Evolutionary conservation across 53 echinoderm and acorn worm species (phyloP).

Genomic region (Mesocentrotus franciscanus): DNA sequence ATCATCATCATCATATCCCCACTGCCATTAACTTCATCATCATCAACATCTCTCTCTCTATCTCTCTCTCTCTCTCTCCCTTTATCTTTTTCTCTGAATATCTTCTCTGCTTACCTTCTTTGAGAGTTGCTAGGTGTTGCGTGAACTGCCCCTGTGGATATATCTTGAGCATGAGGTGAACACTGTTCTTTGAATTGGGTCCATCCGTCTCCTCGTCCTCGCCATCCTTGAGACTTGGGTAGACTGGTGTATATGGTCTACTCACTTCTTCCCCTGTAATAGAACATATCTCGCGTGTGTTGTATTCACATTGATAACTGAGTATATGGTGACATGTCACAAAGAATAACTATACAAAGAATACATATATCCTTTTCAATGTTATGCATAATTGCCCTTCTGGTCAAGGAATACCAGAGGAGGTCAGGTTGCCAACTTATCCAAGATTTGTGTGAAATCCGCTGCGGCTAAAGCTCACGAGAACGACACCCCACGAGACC

Average conservation of each 20-base stretch:
- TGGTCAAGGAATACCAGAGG: no score
- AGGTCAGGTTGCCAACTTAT: no score
- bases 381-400: no score
- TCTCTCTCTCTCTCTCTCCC: background rate
- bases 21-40: background rate
- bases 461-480: no score
- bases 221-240: conserved; percentile 51
- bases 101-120: conserved; percentile 57
- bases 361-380: background rate
- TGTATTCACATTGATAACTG: background rate
- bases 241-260: conserved; percentile 84
- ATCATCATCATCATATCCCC: background rate
- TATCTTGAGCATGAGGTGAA: conserved; percentile 91
- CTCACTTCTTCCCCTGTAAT: conserved; percentile 62
- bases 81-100: background rate
- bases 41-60: background rate
- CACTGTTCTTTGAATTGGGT: background rate
- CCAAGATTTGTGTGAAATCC: no score
- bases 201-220: background rate
- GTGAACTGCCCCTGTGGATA: conserved; percentile 84
- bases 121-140: conserved; percentile 71
- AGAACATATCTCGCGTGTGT: background rate
- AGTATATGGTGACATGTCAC: background rate
- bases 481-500: no score
- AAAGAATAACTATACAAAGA: background rate